A percentile compares a stretch with the other conserved stretches of the same genome.
Evolutionary conservation across 1,140 invertebrate species (phyloP).

Genomic region (Maniola jurtina): DNA sequence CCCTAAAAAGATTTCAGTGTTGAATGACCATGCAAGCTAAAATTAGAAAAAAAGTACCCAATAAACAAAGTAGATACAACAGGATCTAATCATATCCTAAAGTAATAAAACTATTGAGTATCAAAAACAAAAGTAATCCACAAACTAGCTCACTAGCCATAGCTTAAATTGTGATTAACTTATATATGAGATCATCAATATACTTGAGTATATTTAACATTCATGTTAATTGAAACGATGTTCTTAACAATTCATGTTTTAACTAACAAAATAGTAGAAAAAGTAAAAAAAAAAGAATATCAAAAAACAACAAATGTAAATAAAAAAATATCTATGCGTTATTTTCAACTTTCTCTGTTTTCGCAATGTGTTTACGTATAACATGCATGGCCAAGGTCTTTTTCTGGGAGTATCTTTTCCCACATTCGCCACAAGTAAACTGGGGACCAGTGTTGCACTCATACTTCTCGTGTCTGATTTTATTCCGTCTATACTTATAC

Average conservation of each 20-base stretch:
- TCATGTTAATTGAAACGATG: conserved; percentile 10
- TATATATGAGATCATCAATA: conserved; percentile 26
- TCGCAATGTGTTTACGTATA: conserved; percentile 57
- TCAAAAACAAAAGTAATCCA: conserved; percentile 12
- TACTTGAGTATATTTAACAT: not conserved
- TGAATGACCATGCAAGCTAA: too few relatives aligned
- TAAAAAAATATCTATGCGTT: conserved; percentile 27
- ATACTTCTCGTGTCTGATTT: conserved; percentile 69
- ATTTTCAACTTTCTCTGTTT: conserved; percentile 13
- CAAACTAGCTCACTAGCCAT: conserved; percentile 1
- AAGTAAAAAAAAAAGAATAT: conserved; percentile 25
- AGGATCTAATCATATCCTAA: too few relatives aligned
- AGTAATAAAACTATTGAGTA: not conserved
- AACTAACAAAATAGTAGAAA: conserved; percentile 14
- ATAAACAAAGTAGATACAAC: too few relatives aligned
- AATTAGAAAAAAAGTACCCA: too few relatives aligned
- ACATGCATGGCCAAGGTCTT: conserved; percentile 75
- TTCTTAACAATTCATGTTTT: conserved; percentile 64
- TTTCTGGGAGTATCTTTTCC: conserved; percentile 66
- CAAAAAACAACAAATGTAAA: conserved; percentile 29
- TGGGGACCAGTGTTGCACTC: conserved; percentile 75
- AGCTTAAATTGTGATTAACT: conserved; percentile 8
- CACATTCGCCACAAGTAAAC: conserved; percentile 72
- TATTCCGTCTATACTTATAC: conserved; percentile 71
- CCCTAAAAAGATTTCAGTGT: too few relatives aligned